Conservation (phyloP, 2,888 invertebrate species). For the Coremacera marginata region DNA sequence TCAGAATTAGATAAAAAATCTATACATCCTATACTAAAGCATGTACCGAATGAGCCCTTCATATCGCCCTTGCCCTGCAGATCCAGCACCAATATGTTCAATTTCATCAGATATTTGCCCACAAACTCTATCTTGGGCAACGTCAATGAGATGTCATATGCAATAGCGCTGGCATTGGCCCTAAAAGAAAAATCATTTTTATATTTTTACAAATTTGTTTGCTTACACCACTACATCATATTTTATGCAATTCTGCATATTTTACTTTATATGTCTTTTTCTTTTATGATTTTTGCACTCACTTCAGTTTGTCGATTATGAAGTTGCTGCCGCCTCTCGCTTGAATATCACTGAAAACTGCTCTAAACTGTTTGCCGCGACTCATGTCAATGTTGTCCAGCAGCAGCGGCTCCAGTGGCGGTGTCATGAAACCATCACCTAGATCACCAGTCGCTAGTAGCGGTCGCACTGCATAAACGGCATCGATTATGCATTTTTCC, state of each 20-base stretch:
- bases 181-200: slow-evolving; percentile 48
- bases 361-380: slow-evolving; percentile 64
- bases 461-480: slow-evolving; percentile 63
- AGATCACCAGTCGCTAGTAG: slow-evolving; percentile 64
- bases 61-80: slow-evolving; percentile 67
- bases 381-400: slow-evolving; percentile 66
- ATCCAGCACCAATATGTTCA: slow-evolving; percentile 65
- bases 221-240: not conserved
- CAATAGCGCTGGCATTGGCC: slow-evolving; percentile 61
- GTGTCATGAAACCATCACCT: slow-evolving; percentile 66
- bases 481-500: slow-evolving; percentile 64
- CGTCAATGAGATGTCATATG: slow-evolving; percentile 65
- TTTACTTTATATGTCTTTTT: too few relatives aligned
- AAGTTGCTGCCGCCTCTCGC: slow-evolving; percentile 68
- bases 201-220: not conserved
- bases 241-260: not conserved
- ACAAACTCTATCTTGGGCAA: slow-evolving; percentile 65
- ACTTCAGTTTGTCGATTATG: slow-evolving; percentile 67
- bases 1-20: not conserved
- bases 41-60: slow-evolving; percentile 63
- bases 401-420: slow-evolving; percentile 64
- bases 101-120: slow-evolving; percentile 65
- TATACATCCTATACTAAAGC: not conserved
- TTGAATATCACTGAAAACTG: slow-evolving; percentile 63
- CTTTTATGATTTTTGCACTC: slow-evolving; percentile 38